These are phyloP conservation scores for Autographa pulchrina DNA, from an alignment of 2,888 invertebrate genomes.

Conservation along the genomic window DNA sequence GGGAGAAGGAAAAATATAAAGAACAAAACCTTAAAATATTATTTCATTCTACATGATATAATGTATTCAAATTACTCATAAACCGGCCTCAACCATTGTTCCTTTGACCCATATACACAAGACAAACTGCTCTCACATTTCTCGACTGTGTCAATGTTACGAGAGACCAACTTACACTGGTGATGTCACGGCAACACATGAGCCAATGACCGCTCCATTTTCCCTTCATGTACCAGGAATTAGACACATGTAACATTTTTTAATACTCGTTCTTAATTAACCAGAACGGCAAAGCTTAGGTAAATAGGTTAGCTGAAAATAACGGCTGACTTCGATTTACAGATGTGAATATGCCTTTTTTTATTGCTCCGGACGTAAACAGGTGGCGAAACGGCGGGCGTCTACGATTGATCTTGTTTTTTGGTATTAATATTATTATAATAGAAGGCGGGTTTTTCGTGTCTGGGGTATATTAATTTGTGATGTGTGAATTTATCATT, in stretches of 20 bases:
- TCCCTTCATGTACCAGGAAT: conserved; percentile 61
- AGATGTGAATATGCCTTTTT: conserved; percentile 40
- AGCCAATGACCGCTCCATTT: conserved; percentile 75
- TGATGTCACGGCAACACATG: conserved; percentile 42
- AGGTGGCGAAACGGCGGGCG: conserved; percentile 23
- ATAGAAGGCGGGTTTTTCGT: conserved; percentile 10
- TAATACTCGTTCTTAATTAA: conserved; percentile 71
- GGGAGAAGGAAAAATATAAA: conserved; percentile 29
- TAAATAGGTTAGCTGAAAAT: conserved; percentile 72
- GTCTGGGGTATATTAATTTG: conserved; percentile 8
- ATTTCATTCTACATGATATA: conserved; percentile 52
- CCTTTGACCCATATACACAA: conserved; percentile 50
- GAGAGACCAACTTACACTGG: conserved; percentile 50
- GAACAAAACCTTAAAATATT: conserved; percentile 43
- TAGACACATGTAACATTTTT: conserved; percentile 70
- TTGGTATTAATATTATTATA: conserved; percentile 31
- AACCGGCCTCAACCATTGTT: conserved; percentile 52
- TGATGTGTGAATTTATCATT: neutral
- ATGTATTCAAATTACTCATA: conserved; percentile 48
- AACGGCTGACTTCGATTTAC: conserved; percentile 55
- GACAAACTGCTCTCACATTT: conserved; percentile 49
- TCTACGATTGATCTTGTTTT: conserved; percentile 47
- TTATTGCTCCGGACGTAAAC: conserved; percentile 45
- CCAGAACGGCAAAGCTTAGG: conserved; percentile 60
- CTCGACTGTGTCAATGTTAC: conserved; percentile 50